A percentile compares a stretch with the other conserved stretches of the same genome.
Conservation (phyloP, 2,888 invertebrate genomes). For the Drosophila maculinotata region DNA sequence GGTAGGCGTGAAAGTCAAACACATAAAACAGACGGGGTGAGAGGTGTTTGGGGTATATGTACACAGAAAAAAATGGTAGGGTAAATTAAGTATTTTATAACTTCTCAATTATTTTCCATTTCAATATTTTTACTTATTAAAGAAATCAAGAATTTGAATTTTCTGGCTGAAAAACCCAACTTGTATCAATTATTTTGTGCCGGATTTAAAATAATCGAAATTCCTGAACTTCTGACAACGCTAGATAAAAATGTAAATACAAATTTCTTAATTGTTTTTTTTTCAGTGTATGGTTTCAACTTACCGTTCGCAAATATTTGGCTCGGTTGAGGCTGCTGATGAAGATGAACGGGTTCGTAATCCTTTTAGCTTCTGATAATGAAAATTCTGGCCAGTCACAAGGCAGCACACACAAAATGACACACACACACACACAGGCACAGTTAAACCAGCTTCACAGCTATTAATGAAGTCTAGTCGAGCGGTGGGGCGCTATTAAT, state of each 20-base stretch:
- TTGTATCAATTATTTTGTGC: too few relatives aligned
- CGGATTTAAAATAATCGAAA: too few relatives aligned
- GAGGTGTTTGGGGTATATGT: too few relatives aligned
- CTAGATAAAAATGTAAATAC: too few relatives aligned
- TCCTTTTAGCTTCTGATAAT: conserved; percentile 77
- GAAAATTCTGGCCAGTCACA: conserved; percentile 64
- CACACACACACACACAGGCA: conserved; percentile 8
- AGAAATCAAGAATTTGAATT: too few relatives aligned
- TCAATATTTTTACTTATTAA: too few relatives aligned
- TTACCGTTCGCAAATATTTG: conserved; percentile 72
- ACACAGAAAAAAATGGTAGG: too few relatives aligned
- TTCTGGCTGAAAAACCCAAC: too few relatives aligned
- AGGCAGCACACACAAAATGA: conserved; percentile 2
- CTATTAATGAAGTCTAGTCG: conserved; percentile 60
- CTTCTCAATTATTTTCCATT: too few relatives aligned
- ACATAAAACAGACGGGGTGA: conserved; percentile 24
- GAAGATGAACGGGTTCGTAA: conserved; percentile 76
- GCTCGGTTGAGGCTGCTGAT: conserved; percentile 53
- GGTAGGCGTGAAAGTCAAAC: conserved; percentile 62
- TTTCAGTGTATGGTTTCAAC: conserved; percentile 36
- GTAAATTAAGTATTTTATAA: too few relatives aligned
- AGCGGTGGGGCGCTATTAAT: conserved; percentile 38
- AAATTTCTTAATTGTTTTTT: too few relatives aligned
- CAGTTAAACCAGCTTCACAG: conserved; percentile 16
- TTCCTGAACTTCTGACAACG: too few relatives aligned